Evolutionary conservation across 1,140 invertebrate species (phyloP).

Genomic region (Tribolium castaneum): DNA sequence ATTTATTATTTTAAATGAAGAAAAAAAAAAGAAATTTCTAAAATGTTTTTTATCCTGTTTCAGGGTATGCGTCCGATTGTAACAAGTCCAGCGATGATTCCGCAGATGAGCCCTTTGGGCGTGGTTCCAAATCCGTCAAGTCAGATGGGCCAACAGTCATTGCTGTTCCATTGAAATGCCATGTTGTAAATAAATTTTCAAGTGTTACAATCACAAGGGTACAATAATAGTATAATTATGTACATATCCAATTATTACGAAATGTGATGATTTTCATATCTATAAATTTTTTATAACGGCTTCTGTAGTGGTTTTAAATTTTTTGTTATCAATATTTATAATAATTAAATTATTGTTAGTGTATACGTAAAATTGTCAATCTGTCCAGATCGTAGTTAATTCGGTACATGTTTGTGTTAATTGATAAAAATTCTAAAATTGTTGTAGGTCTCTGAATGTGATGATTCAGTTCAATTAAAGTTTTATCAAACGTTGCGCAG

Average conservation of each 20-base stretch:
- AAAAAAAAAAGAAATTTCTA: too few relatives aligned
- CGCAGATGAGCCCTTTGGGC: slow-evolving; percentile 52
- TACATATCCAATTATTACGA: slow-evolving; percentile 43
- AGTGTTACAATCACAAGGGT: slow-evolving; percentile 50
- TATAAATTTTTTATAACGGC: slow-evolving; percentile 45
- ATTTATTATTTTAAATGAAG: too few relatives aligned
- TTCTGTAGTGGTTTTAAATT: slow-evolving; percentile 35
- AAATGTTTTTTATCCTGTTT: too few relatives aligned
- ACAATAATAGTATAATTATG: slow-evolving; percentile 49
- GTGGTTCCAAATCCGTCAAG: slow-evolving; percentile 52
- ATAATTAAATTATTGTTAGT: slow-evolving; percentile 29
- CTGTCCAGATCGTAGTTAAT: slow-evolving; percentile 5
- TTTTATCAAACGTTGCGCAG: not conserved
- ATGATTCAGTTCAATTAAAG: not conserved
- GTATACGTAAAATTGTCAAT: slow-evolving; percentile 17
- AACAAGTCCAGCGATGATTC: slow-evolving; percentile 54
- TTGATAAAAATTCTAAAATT: slow-evolving; percentile 19
- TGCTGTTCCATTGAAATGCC: slow-evolving; percentile 59
- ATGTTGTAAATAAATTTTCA: slow-evolving; percentile 47
- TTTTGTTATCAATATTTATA: slow-evolving; percentile 33
- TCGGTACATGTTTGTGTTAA: not conserved
- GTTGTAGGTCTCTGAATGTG: slow-evolving; percentile 9
- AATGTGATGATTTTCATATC: slow-evolving; percentile 47
- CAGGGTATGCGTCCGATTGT: slow-evolving; percentile 60
- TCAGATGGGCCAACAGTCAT: slow-evolving; percentile 55